A percentile compares a stretch with the other conserved stretches of the same genome.
phyloP scores from a whole-genome alignment of 2,797 vertebrate species.

The Lutjanus campechanus region DNA sequence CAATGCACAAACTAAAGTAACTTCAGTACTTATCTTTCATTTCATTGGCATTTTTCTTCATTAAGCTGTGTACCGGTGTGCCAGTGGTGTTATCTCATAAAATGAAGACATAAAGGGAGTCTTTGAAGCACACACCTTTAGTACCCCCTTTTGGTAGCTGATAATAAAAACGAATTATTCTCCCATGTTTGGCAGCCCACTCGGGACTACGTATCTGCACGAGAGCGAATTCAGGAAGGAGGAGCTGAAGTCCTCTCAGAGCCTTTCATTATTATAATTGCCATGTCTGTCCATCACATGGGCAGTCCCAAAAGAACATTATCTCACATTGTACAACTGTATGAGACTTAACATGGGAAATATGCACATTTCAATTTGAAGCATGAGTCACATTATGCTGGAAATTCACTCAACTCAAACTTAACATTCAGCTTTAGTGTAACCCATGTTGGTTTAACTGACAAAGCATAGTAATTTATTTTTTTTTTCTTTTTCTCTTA shows the following conservation, averaged over 20 bases:
- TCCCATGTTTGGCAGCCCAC: conserved; percentile 56
- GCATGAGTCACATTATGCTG: conserved; percentile 22
- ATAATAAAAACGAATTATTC: conserved; percentile 75
- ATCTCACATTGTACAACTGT: conserved; percentile 55
- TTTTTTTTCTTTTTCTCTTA: neutral
- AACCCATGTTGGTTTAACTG: conserved; percentile 12
- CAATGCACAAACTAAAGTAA: neutral
- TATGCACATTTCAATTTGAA: conserved; percentile 54
- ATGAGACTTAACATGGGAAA: conserved; percentile 58
- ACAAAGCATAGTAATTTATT: conserved; percentile 16
- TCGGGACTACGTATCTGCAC: conserved; percentile 57
- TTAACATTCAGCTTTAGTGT: conserved; percentile 9
- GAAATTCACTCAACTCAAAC: conserved; percentile 25
- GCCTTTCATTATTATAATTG: conserved; percentile 82
- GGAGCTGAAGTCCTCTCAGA: conserved; percentile 63
- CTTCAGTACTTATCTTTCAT: conserved; percentile 34
- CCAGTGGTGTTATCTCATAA: conserved; percentile 55
- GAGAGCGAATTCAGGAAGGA: conserved; percentile 49
- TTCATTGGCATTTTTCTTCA: conserved; percentile 49
- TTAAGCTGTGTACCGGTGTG: conserved; percentile 26
- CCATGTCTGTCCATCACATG: conserved; percentile 77
- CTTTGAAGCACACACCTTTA: conserved; percentile 62
- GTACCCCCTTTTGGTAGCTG: conserved; percentile 53
- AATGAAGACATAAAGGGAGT: conserved; percentile 67
- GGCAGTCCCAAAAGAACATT: conserved; percentile 58